These are phyloP conservation scores for Mellivora capensis DNA, from an alignment of 2,113 vertebrate species.

Conservation along the genomic window DNA sequence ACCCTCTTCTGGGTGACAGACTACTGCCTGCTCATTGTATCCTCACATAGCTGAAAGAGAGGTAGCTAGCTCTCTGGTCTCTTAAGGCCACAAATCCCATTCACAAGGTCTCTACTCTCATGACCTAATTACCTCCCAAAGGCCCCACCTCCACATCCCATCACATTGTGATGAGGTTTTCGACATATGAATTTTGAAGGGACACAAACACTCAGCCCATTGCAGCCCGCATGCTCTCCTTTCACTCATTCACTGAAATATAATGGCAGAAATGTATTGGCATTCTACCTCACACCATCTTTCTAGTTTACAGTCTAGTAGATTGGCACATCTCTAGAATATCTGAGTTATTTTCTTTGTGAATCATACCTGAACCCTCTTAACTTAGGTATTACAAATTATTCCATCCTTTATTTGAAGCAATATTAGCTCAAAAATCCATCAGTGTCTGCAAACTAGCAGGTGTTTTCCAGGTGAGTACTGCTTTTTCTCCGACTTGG, in stretches of 20 bases:
- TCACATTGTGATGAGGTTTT: not conserved
- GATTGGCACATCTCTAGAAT: not conserved
- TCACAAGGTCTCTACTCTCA: not conserved
- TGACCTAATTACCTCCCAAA: not conserved
- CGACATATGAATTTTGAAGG: not conserved
- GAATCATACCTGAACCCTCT: not conserved
- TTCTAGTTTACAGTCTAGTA: not conserved
- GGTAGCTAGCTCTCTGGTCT: not conserved
- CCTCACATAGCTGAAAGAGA: not conserved
- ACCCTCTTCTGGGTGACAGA: not conserved
- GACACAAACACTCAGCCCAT: not conserved
- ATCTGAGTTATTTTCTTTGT: constrained; percentile 9
- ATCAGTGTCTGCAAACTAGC: not conserved
- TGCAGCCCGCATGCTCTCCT: not conserved
- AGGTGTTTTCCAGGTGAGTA: not conserved
- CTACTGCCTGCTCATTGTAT: not conserved
- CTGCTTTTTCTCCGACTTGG: not conserved
- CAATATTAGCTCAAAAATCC: not conserved
- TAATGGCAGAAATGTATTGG: not conserved
- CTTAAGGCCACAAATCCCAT: not conserved
- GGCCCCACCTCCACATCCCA: not conserved
- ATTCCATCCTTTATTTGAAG: not conserved
- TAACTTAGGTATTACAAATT: not conserved
- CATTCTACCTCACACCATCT: not conserved
- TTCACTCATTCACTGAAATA: not conserved